These are phyloP conservation scores for Megalopta genalis DNA, from an alignment of 1,140 invertebrate species.

Conservation along the genomic window DNA sequence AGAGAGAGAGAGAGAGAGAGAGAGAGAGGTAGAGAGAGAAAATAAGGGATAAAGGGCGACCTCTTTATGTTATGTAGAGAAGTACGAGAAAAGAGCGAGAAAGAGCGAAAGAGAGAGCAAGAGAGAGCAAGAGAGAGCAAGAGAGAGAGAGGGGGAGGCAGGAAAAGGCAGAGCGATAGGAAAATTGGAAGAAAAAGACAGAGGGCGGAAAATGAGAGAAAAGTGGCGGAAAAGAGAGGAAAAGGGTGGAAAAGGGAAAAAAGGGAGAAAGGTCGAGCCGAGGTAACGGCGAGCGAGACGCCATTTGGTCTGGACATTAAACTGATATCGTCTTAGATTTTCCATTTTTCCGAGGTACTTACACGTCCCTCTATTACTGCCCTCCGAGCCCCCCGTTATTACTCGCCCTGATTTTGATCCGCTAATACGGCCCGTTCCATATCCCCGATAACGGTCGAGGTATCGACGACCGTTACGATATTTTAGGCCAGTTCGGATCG, in stretches of 20 bases:
- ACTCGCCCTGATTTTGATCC: conserved; percentile 24
- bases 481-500: not conserved
- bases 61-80: no score
- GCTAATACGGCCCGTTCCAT: not conserved
- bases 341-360: conserved; percentile 48
- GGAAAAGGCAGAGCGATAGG: not conserved
- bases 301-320: conserved; percentile 58
- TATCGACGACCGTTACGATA: conserved; percentile 13
- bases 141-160: not conserved
- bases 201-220: not conserved
- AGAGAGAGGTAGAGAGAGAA: no score
- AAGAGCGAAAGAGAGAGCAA: no score
- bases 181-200: no score
- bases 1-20: not conserved
- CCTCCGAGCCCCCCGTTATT: not conserved
- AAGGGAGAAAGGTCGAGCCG: not conserved
- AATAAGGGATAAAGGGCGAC: no score
- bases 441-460: not conserved
- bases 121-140: no score
- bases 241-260: not conserved
- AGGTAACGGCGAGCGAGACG: conserved; percentile 46
- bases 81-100: no score
- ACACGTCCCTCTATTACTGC: conserved; percentile 11
- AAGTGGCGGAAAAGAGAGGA: not conserved
- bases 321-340: conserved; percentile 58